Base-by-base conservation (phyloP, 2,888 invertebrate genomes). In the Agapostemon virescens region DNA sequence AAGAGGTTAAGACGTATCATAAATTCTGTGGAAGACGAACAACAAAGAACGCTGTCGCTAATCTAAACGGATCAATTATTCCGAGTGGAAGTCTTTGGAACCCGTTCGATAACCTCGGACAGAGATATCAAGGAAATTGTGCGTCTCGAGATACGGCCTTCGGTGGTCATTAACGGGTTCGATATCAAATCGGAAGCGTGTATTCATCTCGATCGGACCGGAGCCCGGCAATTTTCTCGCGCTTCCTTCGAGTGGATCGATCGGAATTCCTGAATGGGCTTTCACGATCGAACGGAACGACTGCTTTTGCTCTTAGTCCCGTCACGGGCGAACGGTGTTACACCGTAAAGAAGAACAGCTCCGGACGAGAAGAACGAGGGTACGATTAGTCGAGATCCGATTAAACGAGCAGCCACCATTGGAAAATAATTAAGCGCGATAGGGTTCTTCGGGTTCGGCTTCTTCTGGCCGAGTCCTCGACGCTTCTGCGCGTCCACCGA, bases 351-450 rank as follows among this genome's bases (percentile, higher is more conserved):
- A 80, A 82, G 64, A 75, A 61, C 71, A 75, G 71, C 38, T 33
- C 36, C 66, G 71, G 75, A 55, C 61, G 64, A 52, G 79, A 30
- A 33, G 63, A 71, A 75, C 69, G 64, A 63, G 63, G 45, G 38
- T 40, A 71, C 84, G 85, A 87, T 86, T 85, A 84, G 82, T 74
- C 63, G 79, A 67, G 79, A 87, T 82, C 84, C 86, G 87, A 85
- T 86, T 85, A 85, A 86, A 84, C 82, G 85, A 82, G 79, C 76
- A 66, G 79, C 79, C 69, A 73, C 74, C 79, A 84, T 81, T 82
- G 82, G 81, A 84, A 86, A 84, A 82, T 84, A 88, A 86, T 83
- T 84, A 86, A 87, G 82, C 82, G 69, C 77, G 83, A 69, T 69
- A 72, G 81, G 86, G 75, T 81, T 81, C 83, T 81, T 78, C 83